A percentile compares a stretch with the other conserved stretches of the same genome.
These are phyloP conservation scores for Toxotes jaculatrix DNA, from an alignment of 2,113 vertebrate species.

Conservation along the genomic window DNA sequence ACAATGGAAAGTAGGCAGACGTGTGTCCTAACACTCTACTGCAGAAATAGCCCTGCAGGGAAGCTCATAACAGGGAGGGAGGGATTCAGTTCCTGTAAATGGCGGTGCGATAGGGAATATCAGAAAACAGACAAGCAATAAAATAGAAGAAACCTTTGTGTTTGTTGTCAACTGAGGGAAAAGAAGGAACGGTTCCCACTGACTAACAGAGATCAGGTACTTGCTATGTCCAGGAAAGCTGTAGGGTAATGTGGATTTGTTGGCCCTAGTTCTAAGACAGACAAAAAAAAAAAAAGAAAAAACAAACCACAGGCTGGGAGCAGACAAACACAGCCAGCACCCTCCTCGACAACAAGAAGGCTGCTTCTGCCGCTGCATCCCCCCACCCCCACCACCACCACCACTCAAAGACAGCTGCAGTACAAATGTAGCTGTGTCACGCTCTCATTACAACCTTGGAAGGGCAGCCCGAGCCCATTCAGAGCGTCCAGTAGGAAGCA, in stretches of 20 bases:
- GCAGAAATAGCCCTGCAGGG: neutral
- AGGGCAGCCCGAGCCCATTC: constrained; percentile 27
- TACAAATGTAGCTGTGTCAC: constrained; percentile 60
- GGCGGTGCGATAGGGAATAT: neutral
- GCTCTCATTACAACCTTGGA: constrained; percentile 49
- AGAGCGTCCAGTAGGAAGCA: constrained; percentile 28
- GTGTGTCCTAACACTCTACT: too few species aligned
- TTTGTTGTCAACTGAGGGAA: neutral
- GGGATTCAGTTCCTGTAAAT: neutral
- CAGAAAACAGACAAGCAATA: neutral
- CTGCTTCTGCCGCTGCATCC: constrained; percentile 2
- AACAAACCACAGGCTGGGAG: too few species aligned
- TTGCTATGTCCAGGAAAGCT: neutral
- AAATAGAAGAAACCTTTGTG: neutral
- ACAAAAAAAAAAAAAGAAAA: too few species aligned
- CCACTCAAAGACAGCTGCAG: constrained; percentile 55
- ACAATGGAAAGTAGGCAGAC: neutral
- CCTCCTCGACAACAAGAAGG: constrained; percentile 1
- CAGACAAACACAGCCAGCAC: neutral
- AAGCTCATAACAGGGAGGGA: neutral
- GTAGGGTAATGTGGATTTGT: neutral
- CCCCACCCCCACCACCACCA: neutral
- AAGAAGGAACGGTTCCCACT: neutral
- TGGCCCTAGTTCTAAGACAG: neutral
- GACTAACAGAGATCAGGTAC: neutral